Conservation (phyloP, 2,888 invertebrate genomes). For the Mellilla xanthometata region DNA sequence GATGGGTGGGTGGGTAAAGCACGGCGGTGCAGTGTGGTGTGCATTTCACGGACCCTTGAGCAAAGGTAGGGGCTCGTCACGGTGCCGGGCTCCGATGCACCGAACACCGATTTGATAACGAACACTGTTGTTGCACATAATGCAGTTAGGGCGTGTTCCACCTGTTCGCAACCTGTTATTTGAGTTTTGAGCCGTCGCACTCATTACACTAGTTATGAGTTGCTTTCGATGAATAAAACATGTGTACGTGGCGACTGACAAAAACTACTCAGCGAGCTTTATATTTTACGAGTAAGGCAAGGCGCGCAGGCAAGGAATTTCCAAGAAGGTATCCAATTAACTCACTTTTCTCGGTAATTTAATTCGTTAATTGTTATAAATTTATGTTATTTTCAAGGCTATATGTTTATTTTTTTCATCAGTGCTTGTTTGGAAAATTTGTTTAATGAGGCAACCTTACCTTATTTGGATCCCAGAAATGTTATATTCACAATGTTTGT, state of each 20-base stretch:
- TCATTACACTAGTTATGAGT: slow-evolving; percentile 30
- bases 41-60: slow-evolving; percentile 72
- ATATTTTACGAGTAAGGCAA: slow-evolving; percentile 13
- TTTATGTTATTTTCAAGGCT: slow-evolving; percentile 25
- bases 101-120: slow-evolving; percentile 65
- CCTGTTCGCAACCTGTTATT: slow-evolving; percentile 55
- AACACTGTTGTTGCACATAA: slow-evolving; percentile 35
- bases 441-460: too few relatives aligned
- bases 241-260: slow-evolving; percentile 21
- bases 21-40: slow-evolving; percentile 29
- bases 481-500: too few relatives aligned
- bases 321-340: slow-evolving; percentile 17
- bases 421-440: neutral
- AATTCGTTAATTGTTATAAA: slow-evolving; percentile 22
- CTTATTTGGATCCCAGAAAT: too few relatives aligned
- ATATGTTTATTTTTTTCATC: too few relatives aligned
- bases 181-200: slow-evolving; percentile 38
- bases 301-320: slow-evolving; percentile 19
- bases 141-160: slow-evolving; percentile 22
- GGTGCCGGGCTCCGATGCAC: slow-evolving; percentile 49
- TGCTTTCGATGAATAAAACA: slow-evolving; percentile 33
- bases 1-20: neutral
- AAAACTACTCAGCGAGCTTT: slow-evolving; percentile 18
- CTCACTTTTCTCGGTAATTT: slow-evolving; percentile 24
- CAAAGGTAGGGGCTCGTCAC: slow-evolving; percentile 52